Evolutionary conservation across 2,888 invertebrate species (phyloP).

Genomic region (Drosophila formosana): DNA sequence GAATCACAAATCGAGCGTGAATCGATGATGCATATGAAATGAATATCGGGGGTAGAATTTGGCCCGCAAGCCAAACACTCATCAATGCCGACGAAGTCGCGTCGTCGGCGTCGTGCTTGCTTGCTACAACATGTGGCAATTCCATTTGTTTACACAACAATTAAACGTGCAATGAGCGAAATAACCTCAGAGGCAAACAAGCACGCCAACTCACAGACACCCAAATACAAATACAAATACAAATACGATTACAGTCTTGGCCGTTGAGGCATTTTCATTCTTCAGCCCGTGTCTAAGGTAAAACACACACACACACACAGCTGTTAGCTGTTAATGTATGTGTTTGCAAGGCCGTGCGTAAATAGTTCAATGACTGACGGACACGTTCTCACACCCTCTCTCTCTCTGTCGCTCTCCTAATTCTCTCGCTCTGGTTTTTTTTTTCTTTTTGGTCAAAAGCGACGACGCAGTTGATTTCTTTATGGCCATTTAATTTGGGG

Average conservation of each 20-base stretch:
- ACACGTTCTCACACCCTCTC: constrained; percentile 42
- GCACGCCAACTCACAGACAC: constrained; percentile 22
- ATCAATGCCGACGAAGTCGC: constrained; percentile 43
- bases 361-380: constrained; percentile 76
- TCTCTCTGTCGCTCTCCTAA: not conserved
- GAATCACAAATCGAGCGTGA: constrained; percentile 38
- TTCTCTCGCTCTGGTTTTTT: constrained; percentile 7
- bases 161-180: constrained; percentile 58
- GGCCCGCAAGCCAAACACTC: constrained; percentile 40
- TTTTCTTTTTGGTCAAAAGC: constrained; percentile 27
- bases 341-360: constrained; percentile 71
- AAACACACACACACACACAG: not conserved
- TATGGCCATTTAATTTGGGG: constrained; percentile 42
- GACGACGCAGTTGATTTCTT: constrained; percentile 49
- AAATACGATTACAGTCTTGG: constrained; percentile 1
- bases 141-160: constrained; percentile 71
- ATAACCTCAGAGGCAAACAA: constrained; percentile 33
- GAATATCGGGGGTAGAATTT: constrained; percentile 13
- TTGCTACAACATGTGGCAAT: constrained; percentile 61
- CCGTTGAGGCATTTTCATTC: constrained; percentile 20
- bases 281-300: constrained; percentile 41
- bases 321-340: constrained; percentile 29
- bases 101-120: constrained; percentile 11
- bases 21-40: constrained; percentile 38
- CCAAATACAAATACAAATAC: constrained; percentile 10